Base-by-base conservation (phyloP, 2,888 invertebrate species). In the Agrotis segetum region DNA sequence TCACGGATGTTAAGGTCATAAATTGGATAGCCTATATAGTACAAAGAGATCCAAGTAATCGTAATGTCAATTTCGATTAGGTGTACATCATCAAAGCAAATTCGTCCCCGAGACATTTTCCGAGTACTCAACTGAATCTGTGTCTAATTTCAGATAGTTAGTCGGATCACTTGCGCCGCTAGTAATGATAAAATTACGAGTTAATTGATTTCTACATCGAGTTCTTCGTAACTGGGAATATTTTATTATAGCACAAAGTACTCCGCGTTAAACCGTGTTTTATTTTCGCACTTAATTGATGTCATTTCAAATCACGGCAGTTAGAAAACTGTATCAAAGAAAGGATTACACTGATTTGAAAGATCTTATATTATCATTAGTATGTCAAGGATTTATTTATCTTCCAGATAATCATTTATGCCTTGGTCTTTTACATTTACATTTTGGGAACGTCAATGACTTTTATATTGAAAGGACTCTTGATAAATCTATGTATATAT, bases 111-210 rank as follows among this genome's bases (percentile, higher is more conserved):
- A 74, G 60, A 67, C 60, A 70, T 71, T 81, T 77, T 63, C 65
- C 58, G 67, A 66, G 69, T 68, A 79, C 62, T 80, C 70, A 61
- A 74, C 71, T 75, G 75, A 72, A 74, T 64, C 82, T 77, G 82
- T 73, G 56, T 61, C 74, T 69, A 84, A 84, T 84, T 81, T 72
- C 63, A 61, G 62, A 82, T 72, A 72, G 61, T 71, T 71, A 60
- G 71, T 58, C 70, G 80, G 77, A 85, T 85, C 79, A 79, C 56
- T 77, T 68, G 71, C 59, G 58, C 77, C 70, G 74, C 62, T 68
- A 40, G 52, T 73, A 70, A 77, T 84, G 80, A 74, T 60, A 82
- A 74, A 81, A 79, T 77, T 63, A 66, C 69, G 55, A 69, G n/a
- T 61, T 50, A 69, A 75, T 79, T 67, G 60, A 74, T 86, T 82